Conservation (phyloP, 2,888 invertebrate species). For the Patella pellucida region DNA sequence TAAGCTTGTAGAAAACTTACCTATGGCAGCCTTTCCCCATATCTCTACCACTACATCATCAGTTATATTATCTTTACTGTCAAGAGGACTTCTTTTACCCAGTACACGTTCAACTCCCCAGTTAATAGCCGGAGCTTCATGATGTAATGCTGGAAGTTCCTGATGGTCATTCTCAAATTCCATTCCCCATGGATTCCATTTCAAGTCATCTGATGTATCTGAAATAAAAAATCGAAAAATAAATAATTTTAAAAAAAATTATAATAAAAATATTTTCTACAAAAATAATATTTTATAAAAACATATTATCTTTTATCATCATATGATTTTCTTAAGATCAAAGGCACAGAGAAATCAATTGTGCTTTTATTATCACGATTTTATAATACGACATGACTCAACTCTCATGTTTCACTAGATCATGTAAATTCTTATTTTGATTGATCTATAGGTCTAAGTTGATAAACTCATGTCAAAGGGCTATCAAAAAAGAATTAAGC, state of each 20-base stretch:
- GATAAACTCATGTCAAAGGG: too few species aligned
- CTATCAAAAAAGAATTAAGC: too few species aligned
- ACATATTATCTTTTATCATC: too few species aligned
- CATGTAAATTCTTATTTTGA: too few species aligned
- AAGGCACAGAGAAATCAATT: too few species aligned
- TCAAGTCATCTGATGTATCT: constrained; percentile 49
- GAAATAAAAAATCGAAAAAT: constrained; percentile 16
- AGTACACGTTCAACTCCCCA: constrained; percentile 37
- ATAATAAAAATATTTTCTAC: too few species aligned
- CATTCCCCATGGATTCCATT: constrained; percentile 67
- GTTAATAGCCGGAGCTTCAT: constrained; percentile 52
- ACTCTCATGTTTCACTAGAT: too few species aligned
- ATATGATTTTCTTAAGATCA: too few species aligned
- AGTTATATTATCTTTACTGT: constrained; percentile 25
- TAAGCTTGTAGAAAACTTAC: constrained; percentile 36
- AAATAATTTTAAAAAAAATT: neutral
- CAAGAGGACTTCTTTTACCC: constrained; percentile 33
- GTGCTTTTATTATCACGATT: too few species aligned
- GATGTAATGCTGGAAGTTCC: constrained; percentile 40
- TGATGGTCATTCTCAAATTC: constrained; percentile 57
- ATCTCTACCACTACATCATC: constrained; percentile 49
- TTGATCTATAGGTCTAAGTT: too few species aligned
- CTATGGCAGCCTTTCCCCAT: constrained; percentile 62
- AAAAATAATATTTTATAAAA: too few species aligned
- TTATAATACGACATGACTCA: too few species aligned